Evolutionary conservation across 2,113 vertebrate genomes (phyloP).

Genomic region (Platysternon megacephalum): DNA sequence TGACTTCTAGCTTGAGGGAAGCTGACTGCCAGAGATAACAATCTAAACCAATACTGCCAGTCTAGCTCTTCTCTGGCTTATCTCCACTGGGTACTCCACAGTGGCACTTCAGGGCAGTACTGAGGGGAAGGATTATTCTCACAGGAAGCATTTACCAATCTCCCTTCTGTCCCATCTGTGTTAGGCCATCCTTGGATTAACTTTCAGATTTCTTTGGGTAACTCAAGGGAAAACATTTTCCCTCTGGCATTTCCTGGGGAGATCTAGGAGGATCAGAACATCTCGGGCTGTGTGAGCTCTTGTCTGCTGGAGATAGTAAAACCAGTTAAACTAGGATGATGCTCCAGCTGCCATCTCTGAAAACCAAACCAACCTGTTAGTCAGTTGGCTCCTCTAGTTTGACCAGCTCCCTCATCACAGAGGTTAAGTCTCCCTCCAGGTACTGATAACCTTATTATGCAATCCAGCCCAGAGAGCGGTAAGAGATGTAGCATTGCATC

Average conservation of each 20-base stretch:
- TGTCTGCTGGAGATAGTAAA: background rate
- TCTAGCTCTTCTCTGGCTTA: background rate
- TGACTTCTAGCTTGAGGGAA: background rate
- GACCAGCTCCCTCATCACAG: background rate
- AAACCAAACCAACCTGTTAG: background rate
- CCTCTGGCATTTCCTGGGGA: background rate
- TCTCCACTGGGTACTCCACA: background rate
- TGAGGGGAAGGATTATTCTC: too few species aligned
- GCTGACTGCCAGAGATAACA: background rate
- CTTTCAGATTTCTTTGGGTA: background rate
- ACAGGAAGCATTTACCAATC: background rate
- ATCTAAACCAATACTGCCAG: background rate
- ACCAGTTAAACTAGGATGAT: background rate
- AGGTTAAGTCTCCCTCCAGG: background rate
- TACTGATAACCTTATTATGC: background rate
- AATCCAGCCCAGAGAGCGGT: background rate
- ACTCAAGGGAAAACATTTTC: background rate
- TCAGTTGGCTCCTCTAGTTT: background rate
- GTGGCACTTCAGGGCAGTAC: too few species aligned
- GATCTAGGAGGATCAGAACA: too few species aligned
- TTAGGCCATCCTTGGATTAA: background rate
- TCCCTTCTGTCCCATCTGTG: background rate
- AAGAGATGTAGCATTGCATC: background rate
- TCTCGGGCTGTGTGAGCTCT: background rate
- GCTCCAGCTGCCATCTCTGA: background rate